Conservation (phyloP, 1,140 invertebrate species). For the Diorhabda elongata region DNA sequence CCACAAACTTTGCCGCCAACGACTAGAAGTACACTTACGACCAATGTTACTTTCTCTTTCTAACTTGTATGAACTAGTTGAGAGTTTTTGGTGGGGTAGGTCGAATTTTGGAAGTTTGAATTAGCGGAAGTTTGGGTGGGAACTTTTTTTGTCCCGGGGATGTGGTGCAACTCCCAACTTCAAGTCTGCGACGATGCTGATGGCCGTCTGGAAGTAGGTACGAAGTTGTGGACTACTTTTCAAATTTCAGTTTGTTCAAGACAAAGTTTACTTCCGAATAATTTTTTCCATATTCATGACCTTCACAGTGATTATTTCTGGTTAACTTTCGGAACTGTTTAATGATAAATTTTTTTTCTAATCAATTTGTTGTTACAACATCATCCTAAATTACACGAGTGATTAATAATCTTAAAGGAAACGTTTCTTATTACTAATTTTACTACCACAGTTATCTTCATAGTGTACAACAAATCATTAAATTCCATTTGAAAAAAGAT, state of each 20-base stretch:
- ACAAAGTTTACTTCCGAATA: not conserved
- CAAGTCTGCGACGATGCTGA: not conserved
- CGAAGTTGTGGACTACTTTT: not conserved
- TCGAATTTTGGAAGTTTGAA: constrained; percentile 39
- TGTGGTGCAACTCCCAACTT: constrained; percentile 5
- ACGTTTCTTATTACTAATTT: too few species aligned
- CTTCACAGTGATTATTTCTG: not conserved
- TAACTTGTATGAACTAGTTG: constrained; percentile 42
- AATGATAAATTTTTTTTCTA: not conserved
- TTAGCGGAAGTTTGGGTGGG: constrained; percentile 36
- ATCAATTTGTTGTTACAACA: too few species aligned
- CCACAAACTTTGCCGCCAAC: constrained; percentile 39
- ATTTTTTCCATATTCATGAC: not conserved
- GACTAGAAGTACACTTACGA: constrained; percentile 46
- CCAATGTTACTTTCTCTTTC: constrained; percentile 46
- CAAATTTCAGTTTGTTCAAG: constrained; percentile 1
- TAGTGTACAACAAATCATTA: too few species aligned
- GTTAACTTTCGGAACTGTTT: not conserved
- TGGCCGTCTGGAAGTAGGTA: constrained; percentile 3
- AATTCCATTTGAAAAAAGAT: too few species aligned
- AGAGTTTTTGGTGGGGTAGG: constrained; percentile 41
- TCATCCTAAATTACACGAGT: too few species aligned
- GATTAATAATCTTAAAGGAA: too few species aligned
- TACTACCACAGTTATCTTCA: too few species aligned
- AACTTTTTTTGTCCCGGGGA: constrained; percentile 12